Evolutionary conservation across 2,797 vertebrate species (phyloP), one percentile per base, ranked within the genome.

Genomic region (Mormyrops boulengeri): DNA sequence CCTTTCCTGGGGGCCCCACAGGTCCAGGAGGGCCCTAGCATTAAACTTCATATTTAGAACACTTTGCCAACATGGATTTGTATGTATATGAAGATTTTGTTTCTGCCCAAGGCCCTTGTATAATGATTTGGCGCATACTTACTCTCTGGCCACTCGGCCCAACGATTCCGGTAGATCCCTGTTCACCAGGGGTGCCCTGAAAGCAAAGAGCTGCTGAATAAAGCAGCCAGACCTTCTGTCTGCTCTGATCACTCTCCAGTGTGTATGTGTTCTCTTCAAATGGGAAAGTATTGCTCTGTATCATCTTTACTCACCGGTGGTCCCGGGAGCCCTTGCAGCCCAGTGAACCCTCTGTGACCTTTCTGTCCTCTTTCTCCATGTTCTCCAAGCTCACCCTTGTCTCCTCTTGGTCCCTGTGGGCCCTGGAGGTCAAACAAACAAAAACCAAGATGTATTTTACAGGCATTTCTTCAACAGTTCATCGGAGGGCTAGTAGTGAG

Each of bases 381-480:
- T 92, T 99, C 98, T 92, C 98, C 99, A 80, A 98, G 94, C 92
- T 99, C 99, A 89, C 98, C 99, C 92, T 99, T 99, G 95, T 99
- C 99, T 92, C 99, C 99, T 92, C 97, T 97, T 91, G 99, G 98
- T 92, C 99, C 99, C 97, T 99, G 99, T 2, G 99, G 99, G 93
- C 99, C 99, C 99, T 99, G 89, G 26, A 85, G 6, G n/a, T 77
- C 14, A 69, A 69, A 88, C 26, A 49, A 57, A 88, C 26, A 66
- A 11, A 69, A 4, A 44, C 17, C 34, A 60, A 44, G 30, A 38
- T 9, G 50, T 30, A 53, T 87, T 57, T n/a, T 41, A 44, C 52
- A 38, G 14, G 14, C 53, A 9, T 57, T 26, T 7, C 34, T 57
- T 87, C 19, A 87, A 17, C 19, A 3, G 53, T 87, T 38, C 26